Base-by-base conservation (phyloP, 2,888 invertebrate species). In the Meiosimyza decipiens region DNA sequence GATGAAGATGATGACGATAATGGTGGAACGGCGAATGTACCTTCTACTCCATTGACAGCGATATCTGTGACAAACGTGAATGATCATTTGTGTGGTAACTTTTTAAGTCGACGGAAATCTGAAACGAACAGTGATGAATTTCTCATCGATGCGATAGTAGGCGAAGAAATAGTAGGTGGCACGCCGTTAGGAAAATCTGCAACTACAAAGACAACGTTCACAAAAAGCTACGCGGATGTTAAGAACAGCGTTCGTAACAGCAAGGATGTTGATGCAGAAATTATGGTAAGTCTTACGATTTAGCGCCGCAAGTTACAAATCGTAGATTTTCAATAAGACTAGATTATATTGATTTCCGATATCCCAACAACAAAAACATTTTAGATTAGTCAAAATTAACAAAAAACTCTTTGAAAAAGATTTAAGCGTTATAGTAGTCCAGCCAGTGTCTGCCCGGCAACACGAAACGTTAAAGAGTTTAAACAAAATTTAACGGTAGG, bases 21-120 rank as follows among this genome's bases (percentile, higher is more conserved):
- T 18, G 33, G 49, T 59, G 62, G 57, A 75, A 69, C 69, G 51
- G 6, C 69, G 67, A 51, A 73, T 73, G 16, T 69, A 18, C 60
- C 66, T n/a, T 63, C 66, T 22, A 68, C 70, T 15, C 33, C 69
- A 7, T 50, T 65, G 16, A 55, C 67, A 9, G 66, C 47, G 6
- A 51, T 33, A 6, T 62, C 52, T 22, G 59, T 54, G 16, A 57
- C 51, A 49, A 59, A 52, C 16, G 55, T 28, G 55, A 72, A 18
- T 62, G 65, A 15, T 7, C 22, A 18, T 52, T 16, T 49, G n/a
- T 16, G 73, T 65, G 72, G 74, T 11, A 79, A 77, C 9, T 76
- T 77, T 70, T 75, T 78, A 15, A 77, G 76, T 50, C 70, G 76
- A 5, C 73, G 77, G 33, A 77, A 74, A 71, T 74, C 76, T 13